phyloP scores from a whole-genome alignment of 2,113 vertebrate genomes.

The Phoenicopterus ruber region DNA sequence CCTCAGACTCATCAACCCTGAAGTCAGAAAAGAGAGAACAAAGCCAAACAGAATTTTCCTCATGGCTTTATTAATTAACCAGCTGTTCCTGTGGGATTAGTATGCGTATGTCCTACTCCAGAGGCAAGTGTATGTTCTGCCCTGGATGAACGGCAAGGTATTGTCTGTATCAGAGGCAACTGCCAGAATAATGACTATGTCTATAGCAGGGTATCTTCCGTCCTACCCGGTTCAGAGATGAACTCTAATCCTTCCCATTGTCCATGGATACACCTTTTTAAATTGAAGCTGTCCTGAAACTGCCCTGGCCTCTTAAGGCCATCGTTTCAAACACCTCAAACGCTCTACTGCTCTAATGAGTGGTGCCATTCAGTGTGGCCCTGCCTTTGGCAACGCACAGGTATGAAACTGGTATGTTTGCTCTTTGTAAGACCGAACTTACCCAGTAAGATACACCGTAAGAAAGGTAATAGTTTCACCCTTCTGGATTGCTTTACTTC shows the following conservation, averaged over 20 bases:
- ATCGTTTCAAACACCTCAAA: background rate
- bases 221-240: background rate
- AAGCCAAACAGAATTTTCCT: background rate
- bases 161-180: background rate
- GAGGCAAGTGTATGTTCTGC: background rate
- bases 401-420: background rate
- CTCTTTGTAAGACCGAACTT: background rate
- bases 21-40: background rate
- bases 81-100: background rate
- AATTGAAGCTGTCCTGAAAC: background rate
- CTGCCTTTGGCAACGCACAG: background rate
- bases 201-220: background rate
- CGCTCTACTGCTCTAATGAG: background rate
- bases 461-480: background rate
- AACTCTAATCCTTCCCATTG: background rate
- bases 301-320: background rate
- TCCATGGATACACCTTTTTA: background rate
- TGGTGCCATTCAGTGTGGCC: too few relatives aligned
- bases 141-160: background rate
- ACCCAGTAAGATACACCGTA: background rate
- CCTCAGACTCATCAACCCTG: background rate
- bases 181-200: background rate
- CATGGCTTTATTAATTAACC: conserved; percentile 4
- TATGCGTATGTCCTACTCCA: background rate
- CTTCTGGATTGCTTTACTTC: background rate